Percentiles rank a stretch among this genome's conserved stretches.
Conservation (phyloP, 2,888 invertebrate genomes). For the Mythimna vitellina region DNA sequence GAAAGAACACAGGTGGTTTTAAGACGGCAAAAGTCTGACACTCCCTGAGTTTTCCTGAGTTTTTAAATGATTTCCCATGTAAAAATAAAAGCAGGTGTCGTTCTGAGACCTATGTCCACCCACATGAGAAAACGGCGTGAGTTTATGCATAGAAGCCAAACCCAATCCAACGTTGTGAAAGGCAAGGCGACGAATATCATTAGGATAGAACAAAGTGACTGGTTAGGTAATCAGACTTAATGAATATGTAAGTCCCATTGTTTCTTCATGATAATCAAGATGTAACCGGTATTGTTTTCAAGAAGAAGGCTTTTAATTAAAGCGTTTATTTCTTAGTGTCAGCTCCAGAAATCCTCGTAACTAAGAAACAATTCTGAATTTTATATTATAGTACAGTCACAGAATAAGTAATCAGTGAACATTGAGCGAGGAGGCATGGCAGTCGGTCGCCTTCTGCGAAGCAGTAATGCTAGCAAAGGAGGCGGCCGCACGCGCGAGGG, state of each 20-base stretch:
- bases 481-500: too few relatives aligned
- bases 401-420: too few relatives aligned
- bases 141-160: neutral
- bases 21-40: too few relatives aligned
- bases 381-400: neutral
- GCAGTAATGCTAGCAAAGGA: too few relatives aligned
- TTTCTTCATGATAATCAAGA: slow-evolving; percentile 15
- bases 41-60: too few relatives aligned
- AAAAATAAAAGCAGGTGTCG: neutral
- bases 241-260: slow-evolving; percentile 29
- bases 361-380: neutral
- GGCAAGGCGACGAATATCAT: neutral
- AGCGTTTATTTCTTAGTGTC: slow-evolving; percentile 6
- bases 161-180: neutral
- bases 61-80: too few relatives aligned
- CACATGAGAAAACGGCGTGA: neutral
- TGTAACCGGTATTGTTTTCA: slow-evolving; percentile 30
- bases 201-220: slow-evolving; percentile 21
- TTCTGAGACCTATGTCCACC: neutral
- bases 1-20: too few relatives aligned
- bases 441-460: too few relatives aligned
- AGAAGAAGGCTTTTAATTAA: slow-evolving; percentile 12
- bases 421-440: too few relatives aligned
- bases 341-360: neutral
- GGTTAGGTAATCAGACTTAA: slow-evolving; percentile 15